Conservation (phyloP, 2,797 vertebrate genomes). For the Darevskia nairensis region DNA sequence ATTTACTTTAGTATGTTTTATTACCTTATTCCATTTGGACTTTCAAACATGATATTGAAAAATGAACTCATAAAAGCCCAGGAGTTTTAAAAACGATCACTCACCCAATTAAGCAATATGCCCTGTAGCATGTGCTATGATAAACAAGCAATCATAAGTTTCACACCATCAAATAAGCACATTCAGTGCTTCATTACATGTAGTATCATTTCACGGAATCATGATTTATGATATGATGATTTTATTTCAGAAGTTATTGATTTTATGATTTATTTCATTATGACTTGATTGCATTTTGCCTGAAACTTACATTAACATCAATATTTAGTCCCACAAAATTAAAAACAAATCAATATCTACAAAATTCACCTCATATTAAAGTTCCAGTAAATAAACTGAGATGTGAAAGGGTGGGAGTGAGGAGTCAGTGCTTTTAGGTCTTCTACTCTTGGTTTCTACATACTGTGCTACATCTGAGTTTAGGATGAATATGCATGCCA, state of each 20-base stretch:
- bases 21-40: slow-evolving; percentile 16
- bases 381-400: neutral
- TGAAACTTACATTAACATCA: slow-evolving; percentile 3
- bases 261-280: slow-evolving; percentile 25
- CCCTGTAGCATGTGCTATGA: slow-evolving; percentile 27
- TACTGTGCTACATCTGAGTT: neutral
- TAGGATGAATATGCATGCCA: too few species aligned
- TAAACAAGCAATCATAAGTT: slow-evolving; percentile 20
- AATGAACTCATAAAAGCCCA: slow-evolving; percentile 28
- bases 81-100: slow-evolving; percentile 21
- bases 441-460: neutral
- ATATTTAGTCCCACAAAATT: slow-evolving; percentile 1
- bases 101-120: slow-evolving; percentile 37
- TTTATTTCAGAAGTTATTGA: slow-evolving; percentile 36
- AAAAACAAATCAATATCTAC: slow-evolving; percentile 14
- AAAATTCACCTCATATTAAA: slow-evolving; percentile 1
- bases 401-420: neutral
- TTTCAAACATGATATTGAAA: slow-evolving; percentile 27
- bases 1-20: slow-evolving; percentile 13
- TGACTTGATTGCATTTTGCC: slow-evolving; percentile 7
- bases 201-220: slow-evolving; percentile 10
- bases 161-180: slow-evolving; percentile 20
- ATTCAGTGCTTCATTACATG: slow-evolving; percentile 21
- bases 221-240: slow-evolving; percentile 33
- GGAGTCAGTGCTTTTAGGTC: neutral